These are phyloP conservation scores for Dorcus parallelipipedus DNA, from an alignment of 2,888 invertebrate genomes.

Conservation along the genomic window DNA sequence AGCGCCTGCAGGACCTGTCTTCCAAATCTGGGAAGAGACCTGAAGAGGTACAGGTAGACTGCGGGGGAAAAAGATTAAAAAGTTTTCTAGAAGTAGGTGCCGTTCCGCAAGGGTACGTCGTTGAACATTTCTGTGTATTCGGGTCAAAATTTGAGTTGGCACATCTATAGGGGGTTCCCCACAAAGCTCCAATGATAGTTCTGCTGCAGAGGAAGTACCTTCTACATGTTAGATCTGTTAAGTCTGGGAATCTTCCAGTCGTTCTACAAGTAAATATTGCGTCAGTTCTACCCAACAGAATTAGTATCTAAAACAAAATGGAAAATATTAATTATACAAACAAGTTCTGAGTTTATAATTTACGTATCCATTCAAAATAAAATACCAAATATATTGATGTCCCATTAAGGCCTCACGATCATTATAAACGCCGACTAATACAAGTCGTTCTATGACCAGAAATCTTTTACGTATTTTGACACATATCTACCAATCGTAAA, in stretches of 20 bases:
- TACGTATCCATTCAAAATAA: not conserved
- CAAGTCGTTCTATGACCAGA: too few relatives aligned
- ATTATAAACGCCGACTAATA: too few relatives aligned
- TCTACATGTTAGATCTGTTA: constrained; percentile 33
- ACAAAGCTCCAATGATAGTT: constrained; percentile 23
- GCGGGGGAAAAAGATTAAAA: too few relatives aligned
- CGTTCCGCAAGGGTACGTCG: not conserved
- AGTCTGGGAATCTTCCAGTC: constrained; percentile 47
- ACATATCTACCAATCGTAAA: too few relatives aligned
- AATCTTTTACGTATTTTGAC: too few relatives aligned
- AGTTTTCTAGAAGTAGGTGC: too few relatives aligned
- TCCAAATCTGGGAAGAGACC: not conserved
- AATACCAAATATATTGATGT: not conserved
- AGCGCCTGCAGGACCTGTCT: not conserved
- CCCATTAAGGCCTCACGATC: too few relatives aligned
- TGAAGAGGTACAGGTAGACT: not conserved
- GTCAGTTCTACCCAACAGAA: constrained; percentile 15
- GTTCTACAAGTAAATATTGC: constrained; percentile 40
- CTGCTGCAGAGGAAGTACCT: constrained; percentile 12
- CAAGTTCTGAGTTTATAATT: not conserved
- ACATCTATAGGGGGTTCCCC: constrained; percentile 32
- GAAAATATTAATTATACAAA: not conserved
- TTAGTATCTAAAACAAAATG: not conserved
- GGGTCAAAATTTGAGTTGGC: constrained; percentile 11
- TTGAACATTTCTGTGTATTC: constrained; percentile 11